These are phyloP conservation scores for Onychomys arenicola DNA, from an alignment of 2,797 vertebrate genomes.

Conservation along the genomic window DNA sequence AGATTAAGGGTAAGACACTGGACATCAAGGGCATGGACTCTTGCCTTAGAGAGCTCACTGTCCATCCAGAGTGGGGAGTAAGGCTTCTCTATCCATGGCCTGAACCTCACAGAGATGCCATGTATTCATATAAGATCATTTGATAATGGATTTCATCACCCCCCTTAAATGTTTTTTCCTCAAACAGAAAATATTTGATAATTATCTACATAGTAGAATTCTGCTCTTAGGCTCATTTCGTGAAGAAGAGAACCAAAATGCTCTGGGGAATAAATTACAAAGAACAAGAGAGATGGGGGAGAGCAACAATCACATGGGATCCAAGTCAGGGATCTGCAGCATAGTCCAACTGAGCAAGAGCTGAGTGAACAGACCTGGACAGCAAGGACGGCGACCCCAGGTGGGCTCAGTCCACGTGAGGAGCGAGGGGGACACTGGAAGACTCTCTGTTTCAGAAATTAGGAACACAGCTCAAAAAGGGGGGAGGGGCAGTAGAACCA, in stretches of 20 bases:
- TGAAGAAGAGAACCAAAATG: neutral
- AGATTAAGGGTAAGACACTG: neutral
- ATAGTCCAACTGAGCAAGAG: neutral
- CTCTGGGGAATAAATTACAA: constrained; percentile 26
- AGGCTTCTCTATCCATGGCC: neutral
- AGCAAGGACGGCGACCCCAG: neutral
- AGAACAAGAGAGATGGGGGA: neutral
- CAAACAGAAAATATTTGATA: constrained; percentile 15
- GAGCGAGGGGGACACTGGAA: neutral
- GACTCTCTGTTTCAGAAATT: neutral
- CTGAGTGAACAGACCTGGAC: neutral
- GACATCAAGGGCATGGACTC: rapidly evolving
- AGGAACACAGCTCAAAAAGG: neutral
- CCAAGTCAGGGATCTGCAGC: neutral
- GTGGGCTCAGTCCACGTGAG: neutral
- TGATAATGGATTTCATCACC: neutral
- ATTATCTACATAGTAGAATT: constrained; percentile 25
- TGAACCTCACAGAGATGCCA: neutral
- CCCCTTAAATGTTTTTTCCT: neutral
- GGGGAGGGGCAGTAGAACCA: neutral
- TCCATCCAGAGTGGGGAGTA: neutral
- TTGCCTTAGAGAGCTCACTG: neutral
- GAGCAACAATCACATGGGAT: neutral
- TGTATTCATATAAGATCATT: neutral
- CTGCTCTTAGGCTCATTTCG: constrained; percentile 43